phyloP scores from a whole-genome alignment of 2,888 invertebrate species.

The Tachystola acroxantha region DNA sequence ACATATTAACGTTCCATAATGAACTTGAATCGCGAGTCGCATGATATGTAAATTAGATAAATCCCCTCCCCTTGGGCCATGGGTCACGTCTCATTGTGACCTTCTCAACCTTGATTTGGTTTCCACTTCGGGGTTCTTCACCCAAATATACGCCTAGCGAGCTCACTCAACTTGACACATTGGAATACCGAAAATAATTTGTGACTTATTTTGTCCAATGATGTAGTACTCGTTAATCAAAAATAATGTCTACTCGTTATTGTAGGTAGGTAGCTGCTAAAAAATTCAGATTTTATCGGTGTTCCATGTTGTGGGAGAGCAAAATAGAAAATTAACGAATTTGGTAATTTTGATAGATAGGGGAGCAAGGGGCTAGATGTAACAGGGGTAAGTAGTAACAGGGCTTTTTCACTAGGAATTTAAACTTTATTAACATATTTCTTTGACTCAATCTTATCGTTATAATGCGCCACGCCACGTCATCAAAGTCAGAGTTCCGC shows the following conservation, averaged over 20 bases:
- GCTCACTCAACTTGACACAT: conserved; percentile 44
- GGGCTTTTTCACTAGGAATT: too few species aligned
- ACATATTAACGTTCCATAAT: conserved; percentile 41
- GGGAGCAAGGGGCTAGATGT: too few species aligned
- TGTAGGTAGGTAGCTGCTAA: background rate
- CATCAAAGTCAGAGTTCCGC: too few species aligned
- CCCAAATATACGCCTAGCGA: conserved; percentile 67
- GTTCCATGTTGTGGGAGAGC: conserved; percentile 66
- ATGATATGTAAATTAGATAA: conserved; percentile 41
- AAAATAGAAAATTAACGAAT: conserved; percentile 48
- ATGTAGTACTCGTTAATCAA: too few species aligned
- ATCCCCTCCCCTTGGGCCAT: conserved; percentile 55
- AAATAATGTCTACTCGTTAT: too few species aligned
- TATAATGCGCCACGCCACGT: too few species aligned
- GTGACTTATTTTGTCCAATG: too few species aligned
- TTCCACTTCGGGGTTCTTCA: conserved; percentile 84
- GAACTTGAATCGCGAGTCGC: conserved; percentile 46
- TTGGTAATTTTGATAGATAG: conserved; percentile 57
- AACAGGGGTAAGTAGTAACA: too few species aligned
- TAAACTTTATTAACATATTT: too few species aligned
- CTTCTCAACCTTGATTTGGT: conserved; percentile 90
- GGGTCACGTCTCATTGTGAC: conserved; percentile 86
- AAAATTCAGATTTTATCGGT: conserved; percentile 41
- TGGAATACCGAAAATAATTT: conserved; percentile 43
- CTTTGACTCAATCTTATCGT: too few species aligned